Base-by-base conservation (phyloP, 1,140 invertebrate genomes). In the Hyphantria cunea region DNA sequence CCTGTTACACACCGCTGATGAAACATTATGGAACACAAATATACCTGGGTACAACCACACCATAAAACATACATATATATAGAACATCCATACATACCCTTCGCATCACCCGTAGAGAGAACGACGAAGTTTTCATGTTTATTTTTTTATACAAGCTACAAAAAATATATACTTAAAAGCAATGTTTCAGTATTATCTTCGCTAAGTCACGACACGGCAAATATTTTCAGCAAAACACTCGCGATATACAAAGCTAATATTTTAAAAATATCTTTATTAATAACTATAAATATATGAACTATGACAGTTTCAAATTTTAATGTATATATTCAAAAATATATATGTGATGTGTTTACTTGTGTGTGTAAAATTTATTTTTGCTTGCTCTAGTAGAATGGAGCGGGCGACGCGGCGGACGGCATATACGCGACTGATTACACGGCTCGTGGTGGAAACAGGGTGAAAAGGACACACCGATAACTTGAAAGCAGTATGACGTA, bases 81-180 rank as follows among this genome's bases (percentile, higher is more conserved):
- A 51, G 5, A 47, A 39, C 34, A 54, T 45, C 60, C 62, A 10
- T 15, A 93, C 94, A 94, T 82, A 95, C 94, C 94, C 94, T 93
- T 89, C 94, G 92, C 94, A 95, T 95, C 65, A 95, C 94, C 66
- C 94, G 93, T 13, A 95, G 92, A 11, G 94, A 95, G 78, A 95
- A 95, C 68, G 94, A 95, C 15, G 94, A 95, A n/a, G 94, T 95
- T 93, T 95, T 95, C 94, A 95, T 95, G 48, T 85, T 88, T 86
- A 86, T 85, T 81, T 82, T 69, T 44, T 31, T 32, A 52, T 63
- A 62, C 42, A 72, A 44, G 63, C 34, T 52, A 77, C 74, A 60
- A 61, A 64, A 64, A 48, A 45, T 13, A 32, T 44, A 6, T 55
- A 12, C 39, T 42, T 45, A 61, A 67, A 31, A 72, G 67, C 70